phyloP scores from a whole-genome alignment of 2,113 vertebrate genomes.

The Nipponia nippon region DNA sequence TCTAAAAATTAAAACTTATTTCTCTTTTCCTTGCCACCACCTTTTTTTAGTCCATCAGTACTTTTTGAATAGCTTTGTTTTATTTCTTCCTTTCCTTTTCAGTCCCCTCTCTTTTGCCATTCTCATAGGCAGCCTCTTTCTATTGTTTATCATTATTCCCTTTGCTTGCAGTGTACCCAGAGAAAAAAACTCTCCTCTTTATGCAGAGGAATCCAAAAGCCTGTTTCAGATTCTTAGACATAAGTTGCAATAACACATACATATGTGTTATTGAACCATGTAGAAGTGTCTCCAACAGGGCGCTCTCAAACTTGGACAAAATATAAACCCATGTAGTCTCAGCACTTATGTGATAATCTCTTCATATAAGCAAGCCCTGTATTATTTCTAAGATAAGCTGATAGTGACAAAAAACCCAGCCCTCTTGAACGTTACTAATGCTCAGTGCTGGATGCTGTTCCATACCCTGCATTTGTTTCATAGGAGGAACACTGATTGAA shows the following conservation, averaged over 20 bases:
- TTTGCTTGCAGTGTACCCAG: neutral
- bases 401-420: no score
- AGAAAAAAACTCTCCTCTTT: neutral
- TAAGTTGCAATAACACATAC: neutral
- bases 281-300: neutral
- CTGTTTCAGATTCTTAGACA: neutral
- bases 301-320: neutral
- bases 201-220: neutral
- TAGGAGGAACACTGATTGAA: neutral
- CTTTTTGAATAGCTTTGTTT: neutral
- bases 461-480: neutral
- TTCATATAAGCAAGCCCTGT: neutral
- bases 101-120: neutral
- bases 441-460: neutral
- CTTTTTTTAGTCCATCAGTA: neutral
- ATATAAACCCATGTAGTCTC: neutral
- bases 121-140: neutral
- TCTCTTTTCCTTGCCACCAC: neutral
- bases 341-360: neutral
- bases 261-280: fast-evolving
- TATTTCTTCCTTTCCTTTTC: neutral
- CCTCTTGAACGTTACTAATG: neutral
- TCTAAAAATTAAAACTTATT: neutral
- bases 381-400: neutral
- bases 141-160: neutral